Evolutionary conservation across 2,888 invertebrate genomes (phyloP).

Genomic region (Empis livida): DNA sequence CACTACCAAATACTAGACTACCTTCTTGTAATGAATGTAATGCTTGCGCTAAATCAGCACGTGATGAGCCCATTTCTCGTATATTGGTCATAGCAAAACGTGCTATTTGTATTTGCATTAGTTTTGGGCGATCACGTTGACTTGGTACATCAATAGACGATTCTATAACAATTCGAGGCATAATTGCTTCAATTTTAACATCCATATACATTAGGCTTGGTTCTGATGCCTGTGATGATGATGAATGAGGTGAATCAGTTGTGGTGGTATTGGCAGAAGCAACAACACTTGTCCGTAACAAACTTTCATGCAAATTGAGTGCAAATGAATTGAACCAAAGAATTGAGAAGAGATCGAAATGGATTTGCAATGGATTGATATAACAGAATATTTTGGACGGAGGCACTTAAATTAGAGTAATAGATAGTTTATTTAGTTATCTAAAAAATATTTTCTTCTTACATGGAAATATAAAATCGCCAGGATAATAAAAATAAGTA

Average conservation of each 20-base stretch:
- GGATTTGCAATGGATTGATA: constrained; percentile 77
- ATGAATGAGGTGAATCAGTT: constrained; percentile 11
- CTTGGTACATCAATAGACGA: constrained; percentile 60
- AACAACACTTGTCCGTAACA: constrained; percentile 41
- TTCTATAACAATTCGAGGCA: constrained; percentile 64
- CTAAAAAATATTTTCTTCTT: constrained; percentile 28
- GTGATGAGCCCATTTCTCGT: constrained; percentile 43
- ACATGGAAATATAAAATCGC: constrained; percentile 79
- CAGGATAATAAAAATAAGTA: constrained; percentile 92
- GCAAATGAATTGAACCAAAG: constrained; percentile 92
- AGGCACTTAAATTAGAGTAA: constrained; percentile 56
- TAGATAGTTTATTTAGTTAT: too few relatives aligned
- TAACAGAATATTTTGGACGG: constrained; percentile 86
- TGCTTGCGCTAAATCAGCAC: constrained; percentile 68
- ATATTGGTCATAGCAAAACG: constrained; percentile 53
- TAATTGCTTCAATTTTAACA: constrained; percentile 80
- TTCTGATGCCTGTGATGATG: constrained; percentile 19
- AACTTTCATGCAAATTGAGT: constrained; percentile 70
- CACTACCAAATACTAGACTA: constrained; percentile 58
- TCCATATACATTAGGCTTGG: constrained; percentile 54
- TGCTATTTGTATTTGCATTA: constrained; percentile 52
- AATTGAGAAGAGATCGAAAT: constrained; percentile 76
- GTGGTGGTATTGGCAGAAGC: constrained; percentile 8
- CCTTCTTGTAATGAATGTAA: constrained; percentile 65
- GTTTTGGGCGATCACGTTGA: constrained; percentile 77